Evolutionary conservation across 2,888 invertebrate genomes (phyloP), one percentile per base, ranked within the genome.

Genomic region (Plagiodera versicolora): DNA sequence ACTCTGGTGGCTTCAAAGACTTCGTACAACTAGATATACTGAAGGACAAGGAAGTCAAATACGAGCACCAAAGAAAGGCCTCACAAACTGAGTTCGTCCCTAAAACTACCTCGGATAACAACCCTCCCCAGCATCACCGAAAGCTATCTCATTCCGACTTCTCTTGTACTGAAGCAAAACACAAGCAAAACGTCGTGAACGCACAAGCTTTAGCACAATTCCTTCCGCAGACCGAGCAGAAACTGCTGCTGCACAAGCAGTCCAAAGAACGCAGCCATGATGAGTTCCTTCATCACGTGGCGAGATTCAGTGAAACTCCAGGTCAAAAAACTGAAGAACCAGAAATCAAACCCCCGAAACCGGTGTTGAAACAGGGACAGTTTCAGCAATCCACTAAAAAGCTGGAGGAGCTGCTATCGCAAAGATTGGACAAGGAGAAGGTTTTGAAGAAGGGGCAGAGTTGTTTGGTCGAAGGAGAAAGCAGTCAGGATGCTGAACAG

Each of bases 1-100:
- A 81, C 68, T 81, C 81, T 0, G 81, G 81, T 4, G 81, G 81
- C 2, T 81, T 81, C 67, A 81, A 81, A 61, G 81, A 81, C 65
- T 81, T 81, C 65, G 67, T 80, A 24, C 80, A 79, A 55, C 64
- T 77, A 45, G 77, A 79, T 53, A 54, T 76, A 50, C 60, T 68
- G 3, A 70, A 71, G 49, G 72, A 72, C 8, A 56, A 58, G 10
- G 68, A 70, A 44, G 53, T 56, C 19, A 63, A 66, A 28, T 32
- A 46, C 10, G 58, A 62, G 14, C 78, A 79, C 59, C 77, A 78
- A 66, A 68, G 79, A 32, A 77, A 79, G 67, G 68, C 74, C 11
- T 80, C 80, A 1, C 80, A 80, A 60, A 78, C 78, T 1, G 80
- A 80, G 39, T 76, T 76, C 58, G 61, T 61, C 11, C 66, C 70